Conservation (phyloP, 2,797 vertebrate species). For the Orestias chungarensis region DNA sequence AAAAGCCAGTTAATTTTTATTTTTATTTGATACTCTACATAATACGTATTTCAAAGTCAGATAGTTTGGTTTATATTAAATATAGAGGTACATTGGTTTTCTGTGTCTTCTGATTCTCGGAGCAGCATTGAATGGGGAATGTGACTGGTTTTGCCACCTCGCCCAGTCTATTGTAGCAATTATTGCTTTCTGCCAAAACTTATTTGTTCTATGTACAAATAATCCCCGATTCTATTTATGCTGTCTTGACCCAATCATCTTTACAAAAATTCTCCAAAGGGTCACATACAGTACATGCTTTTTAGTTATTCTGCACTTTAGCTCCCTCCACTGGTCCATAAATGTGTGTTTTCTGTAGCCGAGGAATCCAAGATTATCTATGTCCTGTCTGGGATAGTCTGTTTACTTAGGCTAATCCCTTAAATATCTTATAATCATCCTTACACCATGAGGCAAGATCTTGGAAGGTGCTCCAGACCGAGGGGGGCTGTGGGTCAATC, state of each 20-base stretch:
- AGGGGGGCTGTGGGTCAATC: neutral
- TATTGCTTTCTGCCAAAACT: neutral
- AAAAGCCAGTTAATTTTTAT: neutral
- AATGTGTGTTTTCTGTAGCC: neutral
- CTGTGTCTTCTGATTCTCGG: neutral
- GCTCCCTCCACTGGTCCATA: neutral
- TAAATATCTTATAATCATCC: neutral
- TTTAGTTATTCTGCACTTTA: neutral
- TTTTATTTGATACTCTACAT: neutral
- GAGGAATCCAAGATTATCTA: neutral
- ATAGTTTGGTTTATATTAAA: neutral
- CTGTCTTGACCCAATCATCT: neutral
- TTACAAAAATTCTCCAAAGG: neutral
- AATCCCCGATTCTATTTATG: neutral
- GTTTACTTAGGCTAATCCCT: neutral
- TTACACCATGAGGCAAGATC: neutral
- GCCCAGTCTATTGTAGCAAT: neutral
- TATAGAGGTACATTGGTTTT: neutral
- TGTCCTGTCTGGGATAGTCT: neutral
- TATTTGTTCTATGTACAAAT: neutral
- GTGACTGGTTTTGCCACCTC: too few species aligned
- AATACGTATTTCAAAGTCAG: neutral
- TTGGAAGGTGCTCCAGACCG: neutral
- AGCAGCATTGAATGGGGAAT: too few species aligned
- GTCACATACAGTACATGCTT: neutral